These are phyloP conservation scores for Timema cristinae DNA, from an alignment of 2,888 invertebrate species.

Conservation along the genomic window DNA sequence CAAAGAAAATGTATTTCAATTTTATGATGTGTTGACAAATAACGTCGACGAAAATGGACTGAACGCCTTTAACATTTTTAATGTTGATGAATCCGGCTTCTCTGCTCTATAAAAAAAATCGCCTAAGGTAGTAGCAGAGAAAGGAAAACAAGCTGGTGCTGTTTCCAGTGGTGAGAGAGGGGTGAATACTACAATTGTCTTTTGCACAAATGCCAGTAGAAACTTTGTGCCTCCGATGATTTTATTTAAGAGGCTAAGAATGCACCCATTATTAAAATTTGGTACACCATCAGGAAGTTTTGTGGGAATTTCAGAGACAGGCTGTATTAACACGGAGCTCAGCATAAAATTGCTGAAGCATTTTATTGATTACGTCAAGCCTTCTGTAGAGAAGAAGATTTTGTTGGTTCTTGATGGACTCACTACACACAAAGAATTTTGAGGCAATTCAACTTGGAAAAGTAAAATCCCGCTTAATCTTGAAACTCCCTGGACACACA, in stretches of 20 bases:
- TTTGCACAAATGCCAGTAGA: conserved; percentile 32
- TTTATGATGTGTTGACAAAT: not conserved
- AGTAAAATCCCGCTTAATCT: conserved; percentile 26
- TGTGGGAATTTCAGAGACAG: conserved; percentile 30
- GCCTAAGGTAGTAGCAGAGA: conserved; percentile 31
- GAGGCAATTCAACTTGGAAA: conserved; percentile 32
- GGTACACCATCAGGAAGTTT: conserved; percentile 30
- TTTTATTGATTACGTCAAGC: conserved; percentile 32
- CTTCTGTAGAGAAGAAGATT: conserved; percentile 32
- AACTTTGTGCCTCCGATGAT: conserved; percentile 34
- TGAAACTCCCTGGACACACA: conserved; percentile 16
- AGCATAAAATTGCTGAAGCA: conserved; percentile 45
- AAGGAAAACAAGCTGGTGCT: conserved; percentile 31
- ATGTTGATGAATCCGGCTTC: conserved; percentile 34
- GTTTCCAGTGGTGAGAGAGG: conserved; percentile 34
- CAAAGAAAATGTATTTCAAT: no score
- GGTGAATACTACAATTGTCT: conserved; percentile 33
- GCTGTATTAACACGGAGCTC: conserved; percentile 35
- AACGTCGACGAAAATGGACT: not conserved
- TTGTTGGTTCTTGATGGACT: conserved; percentile 37
- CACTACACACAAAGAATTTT: conserved; percentile 36
- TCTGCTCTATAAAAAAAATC: conserved; percentile 32
- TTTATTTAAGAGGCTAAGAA: conserved; percentile 33
- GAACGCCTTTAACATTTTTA: conserved; percentile 26
- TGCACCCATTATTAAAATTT: conserved; percentile 28